Evolutionary conservation across 2,888 invertebrate species (phyloP), one percentile per base, ranked within the genome.

Genomic region (Adineta ricciae): DNA sequence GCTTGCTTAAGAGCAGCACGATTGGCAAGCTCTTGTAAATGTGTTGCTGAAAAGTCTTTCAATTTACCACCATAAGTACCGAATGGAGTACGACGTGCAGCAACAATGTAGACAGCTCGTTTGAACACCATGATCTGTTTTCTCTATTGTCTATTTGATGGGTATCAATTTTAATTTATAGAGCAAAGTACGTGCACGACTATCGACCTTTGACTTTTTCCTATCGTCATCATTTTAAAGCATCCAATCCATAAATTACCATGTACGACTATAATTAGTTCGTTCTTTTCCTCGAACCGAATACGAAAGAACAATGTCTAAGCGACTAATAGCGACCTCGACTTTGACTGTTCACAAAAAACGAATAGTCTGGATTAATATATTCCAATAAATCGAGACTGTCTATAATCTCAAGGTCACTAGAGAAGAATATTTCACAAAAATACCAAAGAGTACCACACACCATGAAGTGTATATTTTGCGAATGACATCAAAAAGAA

Each of bases 81-180:
- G 91, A 98, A 98, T 5, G 97, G 94, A 0, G 97, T 98, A 87
- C 98, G 93, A 91, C 97, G 98, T 27, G 97, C 97, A 87, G 95
- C 96, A 87, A 98, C 95, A 88, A 92, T 90, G 87, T 90, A 91
- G 2, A 91, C 89, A 86, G 89, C 90, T 85, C 88, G 86, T 87
- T 86, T 83, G 24, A 78, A 86, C 56, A 83, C 83, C 85, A 85
- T 85, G 19, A 4, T 32, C 32, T 64, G 4, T 36, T 36, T 19
- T 4, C 7, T 64, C 0, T 1, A 32, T 16, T 64, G 2, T 16
- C 32, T 27, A 4, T 14, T 1, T 7, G 11, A 64, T 19, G 3
- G 8, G 32, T 0, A 0, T 16, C 32, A 1, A 64, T n/a, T n/a
- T n/a, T n/a, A n/a, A 19, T 36, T 64, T 64, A n/a, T 32, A 32